These are phyloP conservation scores for Cephalopterus ornatus DNA, from an alignment of 2,113 vertebrate species.

Conservation along the genomic window DNA sequence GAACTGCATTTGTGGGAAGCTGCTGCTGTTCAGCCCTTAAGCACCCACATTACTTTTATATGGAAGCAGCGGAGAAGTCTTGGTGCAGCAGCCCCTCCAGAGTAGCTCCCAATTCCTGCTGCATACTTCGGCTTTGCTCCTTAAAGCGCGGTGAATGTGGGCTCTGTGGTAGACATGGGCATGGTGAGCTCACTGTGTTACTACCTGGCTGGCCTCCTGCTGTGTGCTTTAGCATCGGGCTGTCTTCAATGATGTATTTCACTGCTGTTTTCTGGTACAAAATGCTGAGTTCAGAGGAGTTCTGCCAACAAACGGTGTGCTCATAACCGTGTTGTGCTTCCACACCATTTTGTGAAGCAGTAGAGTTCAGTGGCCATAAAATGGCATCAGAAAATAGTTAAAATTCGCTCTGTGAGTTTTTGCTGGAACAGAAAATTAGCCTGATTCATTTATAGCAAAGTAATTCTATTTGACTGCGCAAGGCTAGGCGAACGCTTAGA, in stretches of 20 bases:
- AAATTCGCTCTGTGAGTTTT: neutral
- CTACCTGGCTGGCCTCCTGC: fast-evolving
- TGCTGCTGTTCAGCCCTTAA: fast-evolving
- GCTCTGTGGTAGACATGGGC: neutral
- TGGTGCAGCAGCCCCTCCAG: fast-evolving
- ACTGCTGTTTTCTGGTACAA: neutral
- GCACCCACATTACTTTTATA: neutral
- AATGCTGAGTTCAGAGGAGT: neutral
- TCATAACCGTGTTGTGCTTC: neutral
- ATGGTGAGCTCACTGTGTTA: neutral
- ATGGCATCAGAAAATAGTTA: neutral
- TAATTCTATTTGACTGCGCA: neutral
- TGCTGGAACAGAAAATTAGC: neutral
- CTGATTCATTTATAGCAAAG: neutral
- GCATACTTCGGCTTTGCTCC: fast-evolving
- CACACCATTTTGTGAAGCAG: neutral
- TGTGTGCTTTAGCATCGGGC: neutral
- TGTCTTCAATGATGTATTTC: neutral
- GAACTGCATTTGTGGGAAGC: neutral
- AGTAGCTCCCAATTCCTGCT: fast-evolving
- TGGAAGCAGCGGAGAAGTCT: neutral
- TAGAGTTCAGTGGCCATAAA: neutral
- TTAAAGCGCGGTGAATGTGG: fast-evolving
- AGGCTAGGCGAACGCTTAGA: neutral
- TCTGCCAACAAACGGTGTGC: neutral